Evolutionary conservation across 2,888 invertebrate species (phyloP), one percentile per base, ranked within the genome.

Genomic region (Saturnia pavonia): DNA sequence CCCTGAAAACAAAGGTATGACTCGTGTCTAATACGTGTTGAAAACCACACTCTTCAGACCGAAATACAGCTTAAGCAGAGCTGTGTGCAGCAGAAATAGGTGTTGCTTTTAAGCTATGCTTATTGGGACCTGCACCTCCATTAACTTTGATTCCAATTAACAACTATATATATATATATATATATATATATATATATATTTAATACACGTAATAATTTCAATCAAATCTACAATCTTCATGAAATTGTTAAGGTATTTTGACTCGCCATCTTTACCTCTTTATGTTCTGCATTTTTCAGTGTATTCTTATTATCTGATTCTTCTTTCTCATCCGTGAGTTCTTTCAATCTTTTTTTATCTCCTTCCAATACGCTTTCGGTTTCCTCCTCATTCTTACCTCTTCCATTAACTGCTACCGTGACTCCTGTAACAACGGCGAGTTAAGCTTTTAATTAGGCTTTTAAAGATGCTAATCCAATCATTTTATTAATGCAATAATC

Each of bases 201-300:
- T 48, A 19, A 19, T 16, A 19, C 19, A 54, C 1, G 12, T 22
- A 54, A 54, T 54, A 54, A 54, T 22, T 22, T 22, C 1, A 54
- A 22, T 11, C 8, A n/a, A 54, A 54, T 54, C 22, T 54, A 9
- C n/a, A 54, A 54, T 19, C n/a, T 2, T 11, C 6, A 11, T 54
- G 7, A 54, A 9, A 54, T 9, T 9, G 11, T 54, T 54, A 7
- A 54, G 11, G 22, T 12, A 9, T 7, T 22, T 22, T 54, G 12
- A 54, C 22, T 19, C 22, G 54, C 14, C 25, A 27, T 14, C 8
- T 74, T 51, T 75, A 91, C 92, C 79, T 92, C 91, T 40, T 81
- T 79, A 75, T 92, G 92, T 6, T 90, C 92, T 1, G 88, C 91
- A 54, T 93, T 91, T 68, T 94, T 94, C 57, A 87, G 84, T 8